Conservation (phyloP, 2,888 invertebrate genomes). For the Lomographa bimaculata region DNA sequence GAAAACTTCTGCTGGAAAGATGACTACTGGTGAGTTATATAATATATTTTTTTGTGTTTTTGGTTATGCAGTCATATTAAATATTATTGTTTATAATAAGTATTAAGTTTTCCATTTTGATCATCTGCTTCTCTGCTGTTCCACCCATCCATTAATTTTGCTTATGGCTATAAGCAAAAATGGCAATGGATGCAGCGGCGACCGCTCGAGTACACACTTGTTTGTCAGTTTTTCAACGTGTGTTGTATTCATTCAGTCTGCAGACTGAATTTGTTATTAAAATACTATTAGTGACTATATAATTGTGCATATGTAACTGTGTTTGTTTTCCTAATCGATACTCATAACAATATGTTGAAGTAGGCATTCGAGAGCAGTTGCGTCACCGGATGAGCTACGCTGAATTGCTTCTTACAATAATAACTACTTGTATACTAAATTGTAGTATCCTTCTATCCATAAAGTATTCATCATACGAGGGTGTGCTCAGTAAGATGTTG, state of each 20-base stretch:
- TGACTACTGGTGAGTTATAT: conserved; percentile 74
- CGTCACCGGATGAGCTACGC: conserved; percentile 46
- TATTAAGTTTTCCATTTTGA: no score
- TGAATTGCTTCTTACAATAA: conserved; percentile 31
- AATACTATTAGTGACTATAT: conserved; percentile 15
- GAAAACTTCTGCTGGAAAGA: conserved; percentile 37
- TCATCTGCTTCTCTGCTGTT: no score
- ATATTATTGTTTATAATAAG: no score
- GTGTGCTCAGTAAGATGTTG: no score
- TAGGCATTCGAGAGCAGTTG: conserved; percentile 33
- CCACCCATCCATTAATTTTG: no score
- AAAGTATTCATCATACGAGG: no score
- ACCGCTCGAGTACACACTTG: no score
- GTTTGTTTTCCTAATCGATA: conserved; percentile 23
- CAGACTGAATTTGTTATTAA: conserved; percentile 23
- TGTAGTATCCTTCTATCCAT: conserved; percentile 9
- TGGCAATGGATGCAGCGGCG: no score
- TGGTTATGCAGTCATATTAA: no score
- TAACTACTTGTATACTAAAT: conserved; percentile 5
- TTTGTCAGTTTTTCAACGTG: no score
- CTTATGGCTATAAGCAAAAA: no score
- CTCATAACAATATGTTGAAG: conserved; percentile 29
- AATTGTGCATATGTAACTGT: conserved; percentile 14
- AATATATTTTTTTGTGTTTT: not conserved
- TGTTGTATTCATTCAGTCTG: no score